Evolutionary conservation across 2,888 invertebrate genomes (phyloP), one percentile per base, ranked within the genome.

Genomic region (Rhabditoides inermis): DNA sequence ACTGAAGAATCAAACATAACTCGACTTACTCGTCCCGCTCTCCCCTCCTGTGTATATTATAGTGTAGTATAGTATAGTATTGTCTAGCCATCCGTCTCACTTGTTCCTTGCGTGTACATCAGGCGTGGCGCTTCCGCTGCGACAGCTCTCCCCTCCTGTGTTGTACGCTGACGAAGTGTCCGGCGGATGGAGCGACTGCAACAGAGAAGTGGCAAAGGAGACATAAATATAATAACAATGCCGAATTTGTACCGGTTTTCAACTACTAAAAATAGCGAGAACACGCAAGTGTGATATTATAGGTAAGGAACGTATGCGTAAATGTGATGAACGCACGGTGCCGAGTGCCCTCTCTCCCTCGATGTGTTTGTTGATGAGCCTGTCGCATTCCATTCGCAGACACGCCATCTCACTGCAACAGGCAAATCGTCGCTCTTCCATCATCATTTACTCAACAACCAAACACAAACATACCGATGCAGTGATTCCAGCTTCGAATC

Each of bases 131-230:
- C 63, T 62, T 7, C 55, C 63, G 69, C 85, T 85, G 64, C 85
- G 83, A 69, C 85, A 85, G n/a, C 85, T 85, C 51, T 85, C 86
- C 2, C 73, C 73, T 1, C 85, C 85, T 2, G 85, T 85, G 71
- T 86, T 86, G 75, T 85, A 86, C 45, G 86, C 85, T 77, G 84
- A 84, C 32, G 85, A 85, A 44, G 84, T 84, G 57, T 84, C 84
- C 56, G 60, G 57, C 2, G 15, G 32, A 12, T 32, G 32, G 15
- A 32, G 32, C 10, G 32, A 32, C 10, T 32, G 18, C 12, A 35
- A 15, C 15, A 32, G 15, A 30, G 37, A 26, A 39, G 20, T 48
- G 23, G n/a, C 26, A 20, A 6, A 12, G 30, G 35, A 41, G 51
- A 45, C 51, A 57, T 54, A 49, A 32, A 25, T 7, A 18, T 41